These are phyloP conservation scores for Sitta carolinensis DNA, from an alignment of 2,797 vertebrate species.

Conservation along the genomic window DNA sequence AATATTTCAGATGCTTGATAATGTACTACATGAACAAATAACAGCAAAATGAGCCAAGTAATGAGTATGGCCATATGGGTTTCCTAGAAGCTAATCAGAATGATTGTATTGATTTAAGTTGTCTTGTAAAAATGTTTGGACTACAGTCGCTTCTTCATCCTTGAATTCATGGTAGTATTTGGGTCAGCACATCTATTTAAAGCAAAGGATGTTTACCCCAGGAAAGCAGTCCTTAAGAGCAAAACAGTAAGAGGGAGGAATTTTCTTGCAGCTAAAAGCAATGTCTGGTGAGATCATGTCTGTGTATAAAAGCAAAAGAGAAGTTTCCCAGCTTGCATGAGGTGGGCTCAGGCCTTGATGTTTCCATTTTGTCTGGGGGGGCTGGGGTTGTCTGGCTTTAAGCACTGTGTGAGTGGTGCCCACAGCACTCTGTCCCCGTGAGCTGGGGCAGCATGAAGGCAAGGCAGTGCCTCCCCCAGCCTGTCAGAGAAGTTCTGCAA, in stretches of 20 bases:
- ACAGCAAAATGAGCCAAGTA: background rate
- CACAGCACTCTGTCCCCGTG: background rate
- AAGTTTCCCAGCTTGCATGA: background rate
- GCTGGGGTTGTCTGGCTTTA: background rate
- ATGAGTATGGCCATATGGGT: background rate
- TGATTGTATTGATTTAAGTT: background rate
- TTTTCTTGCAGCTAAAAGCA: background rate
- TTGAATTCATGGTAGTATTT: background rate
- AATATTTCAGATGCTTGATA: background rate
- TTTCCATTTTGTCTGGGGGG: background rate
- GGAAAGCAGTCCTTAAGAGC: background rate
- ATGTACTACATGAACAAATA: background rate
- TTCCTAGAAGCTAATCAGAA: constrained; percentile 6
- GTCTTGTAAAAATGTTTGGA: background rate
- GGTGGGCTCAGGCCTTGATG: background rate
- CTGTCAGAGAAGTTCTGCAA: background rate
- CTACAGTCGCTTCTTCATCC: background rate
- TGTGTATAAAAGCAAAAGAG: background rate
- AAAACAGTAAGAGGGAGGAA: background rate
- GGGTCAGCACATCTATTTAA: constrained; percentile 38
- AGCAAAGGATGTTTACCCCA: background rate
- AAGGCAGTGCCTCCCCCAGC: background rate
- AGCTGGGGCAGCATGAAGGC: background rate
- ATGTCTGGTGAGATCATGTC: background rate
- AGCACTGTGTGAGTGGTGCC: background rate